These are phyloP conservation scores for Callorhinus ursinus DNA, from an alignment of 2,113 vertebrate species.

Conservation along the genomic window DNA sequence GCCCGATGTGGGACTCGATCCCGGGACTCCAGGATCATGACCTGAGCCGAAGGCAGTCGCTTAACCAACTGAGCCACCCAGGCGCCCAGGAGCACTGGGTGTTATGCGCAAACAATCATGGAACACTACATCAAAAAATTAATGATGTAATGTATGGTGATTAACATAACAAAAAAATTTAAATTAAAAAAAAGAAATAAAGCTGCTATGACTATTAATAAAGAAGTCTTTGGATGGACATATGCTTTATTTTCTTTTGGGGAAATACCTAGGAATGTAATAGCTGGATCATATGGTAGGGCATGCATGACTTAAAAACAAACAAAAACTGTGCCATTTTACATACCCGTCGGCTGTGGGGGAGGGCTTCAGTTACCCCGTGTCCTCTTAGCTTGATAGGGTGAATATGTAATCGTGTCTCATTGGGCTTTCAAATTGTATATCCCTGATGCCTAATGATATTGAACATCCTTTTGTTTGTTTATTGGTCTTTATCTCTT, in stretches of 20 bases:
- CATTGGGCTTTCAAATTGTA: neutral
- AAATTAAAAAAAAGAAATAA: neutral
- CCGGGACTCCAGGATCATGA: no score
- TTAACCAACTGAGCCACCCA: no score
- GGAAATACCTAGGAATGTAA: neutral
- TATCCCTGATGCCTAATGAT: neutral
- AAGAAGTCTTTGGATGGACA: neutral
- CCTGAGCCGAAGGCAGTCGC: no score
- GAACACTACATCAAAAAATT: no score
- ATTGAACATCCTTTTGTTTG: neutral
- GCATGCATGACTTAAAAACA: neutral
- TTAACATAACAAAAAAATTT: no score
- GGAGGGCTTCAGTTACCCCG: neutral
- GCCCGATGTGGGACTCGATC: no score
- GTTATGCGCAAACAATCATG: no score
- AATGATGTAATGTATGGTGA: no score
- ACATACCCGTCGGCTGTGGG: neutral
- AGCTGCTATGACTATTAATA: neutral
- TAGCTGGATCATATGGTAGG: neutral
- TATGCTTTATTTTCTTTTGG: neutral
- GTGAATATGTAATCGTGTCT: neutral
- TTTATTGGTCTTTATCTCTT: neutral
- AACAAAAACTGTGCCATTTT: neutral
- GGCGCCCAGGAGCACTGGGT: no score
- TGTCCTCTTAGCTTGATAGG: neutral